These are phyloP conservation scores for Tichodroma muraria DNA, from an alignment of 2,113 vertebrate genomes.

Conservation along the genomic window DNA sequence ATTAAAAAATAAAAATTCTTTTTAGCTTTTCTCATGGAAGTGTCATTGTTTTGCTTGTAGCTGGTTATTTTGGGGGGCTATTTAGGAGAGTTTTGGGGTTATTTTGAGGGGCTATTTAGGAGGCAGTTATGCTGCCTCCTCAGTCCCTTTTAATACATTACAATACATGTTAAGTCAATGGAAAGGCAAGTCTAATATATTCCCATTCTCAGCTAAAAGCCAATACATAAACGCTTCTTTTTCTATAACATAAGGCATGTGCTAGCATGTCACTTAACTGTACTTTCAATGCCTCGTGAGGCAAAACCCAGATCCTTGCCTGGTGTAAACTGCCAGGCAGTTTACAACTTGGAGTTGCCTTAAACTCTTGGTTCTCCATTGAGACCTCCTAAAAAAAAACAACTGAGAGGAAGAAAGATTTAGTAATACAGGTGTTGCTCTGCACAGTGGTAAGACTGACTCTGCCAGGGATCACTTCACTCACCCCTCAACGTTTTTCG, in stretches of 20 bases:
- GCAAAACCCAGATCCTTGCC: not conserved
- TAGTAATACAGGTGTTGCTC: not conserved
- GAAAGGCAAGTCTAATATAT: not conserved
- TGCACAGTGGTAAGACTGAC: too few relatives aligned
- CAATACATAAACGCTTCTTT: not conserved
- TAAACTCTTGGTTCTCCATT: not conserved
- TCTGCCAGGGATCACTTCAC: not conserved
- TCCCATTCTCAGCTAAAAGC: not conserved
- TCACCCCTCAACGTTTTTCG: rapidly evolving
- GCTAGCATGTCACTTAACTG: not conserved
- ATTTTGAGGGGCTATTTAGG: not conserved
- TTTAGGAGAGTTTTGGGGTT: not conserved
- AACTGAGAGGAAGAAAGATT: not conserved
- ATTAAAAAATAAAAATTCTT: not conserved
- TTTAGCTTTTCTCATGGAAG: not conserved
- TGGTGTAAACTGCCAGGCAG: not conserved
- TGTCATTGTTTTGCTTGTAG: not conserved
- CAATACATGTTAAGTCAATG: not conserved
- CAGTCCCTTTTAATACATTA: not conserved
- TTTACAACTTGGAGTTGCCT: not conserved
- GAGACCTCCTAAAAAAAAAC: not conserved
- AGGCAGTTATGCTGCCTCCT: not conserved
- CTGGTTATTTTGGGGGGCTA: not conserved
- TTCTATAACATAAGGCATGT: not conserved
- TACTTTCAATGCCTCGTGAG: not conserved